phyloP scores from a whole-genome alignment of 1,140 invertebrate genomes.

The Zaprionus ghesquierei region DNA sequence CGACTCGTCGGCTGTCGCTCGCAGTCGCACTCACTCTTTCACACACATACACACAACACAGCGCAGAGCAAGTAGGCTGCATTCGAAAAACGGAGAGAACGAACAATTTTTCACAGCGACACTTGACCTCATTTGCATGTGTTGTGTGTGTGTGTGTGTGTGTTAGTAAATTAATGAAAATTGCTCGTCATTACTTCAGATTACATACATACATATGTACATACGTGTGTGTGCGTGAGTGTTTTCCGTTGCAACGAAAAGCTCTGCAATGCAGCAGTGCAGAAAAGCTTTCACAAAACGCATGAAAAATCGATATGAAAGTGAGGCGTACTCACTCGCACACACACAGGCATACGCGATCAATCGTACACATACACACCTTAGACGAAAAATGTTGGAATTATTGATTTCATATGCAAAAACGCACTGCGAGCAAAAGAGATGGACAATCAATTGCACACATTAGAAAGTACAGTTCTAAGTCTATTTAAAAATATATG shows the following conservation, averaged over 20 bases:
- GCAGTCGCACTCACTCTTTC: conserved; percentile 32
- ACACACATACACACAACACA: not conserved
- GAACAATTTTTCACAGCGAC: conserved; percentile 66
- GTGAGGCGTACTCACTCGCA: conserved; percentile 35
- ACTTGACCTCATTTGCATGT: conserved; percentile 79
- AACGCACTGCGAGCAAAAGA: conserved; percentile 43
- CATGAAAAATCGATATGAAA: conserved; percentile 74
- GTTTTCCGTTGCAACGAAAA: conserved; percentile 25
- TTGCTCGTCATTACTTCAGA: conserved; percentile 59
- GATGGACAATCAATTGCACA: conserved; percentile 37
- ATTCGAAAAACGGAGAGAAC: conserved; percentile 36
- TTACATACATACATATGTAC: conserved; percentile 21
- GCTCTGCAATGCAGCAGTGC: conserved; percentile 28
- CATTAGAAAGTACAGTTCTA: conserved; percentile 75
- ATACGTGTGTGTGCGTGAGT: not conserved
- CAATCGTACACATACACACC: conserved; percentile 1
- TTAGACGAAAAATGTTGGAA: not conserved
- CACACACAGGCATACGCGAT: not conserved
- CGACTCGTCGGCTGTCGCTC: not conserved
- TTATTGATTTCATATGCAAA: conserved; percentile 17
- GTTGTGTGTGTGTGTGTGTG: conserved; percentile 35
- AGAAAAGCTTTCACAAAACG: conserved; percentile 63
- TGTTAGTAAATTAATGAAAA: conserved; percentile 66
- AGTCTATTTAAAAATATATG: conserved; percentile 39
- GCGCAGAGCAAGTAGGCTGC: not conserved